Evolutionary conservation across 2,888 invertebrate species (phyloP).

Genomic region (Limenitis camilla): DNA sequence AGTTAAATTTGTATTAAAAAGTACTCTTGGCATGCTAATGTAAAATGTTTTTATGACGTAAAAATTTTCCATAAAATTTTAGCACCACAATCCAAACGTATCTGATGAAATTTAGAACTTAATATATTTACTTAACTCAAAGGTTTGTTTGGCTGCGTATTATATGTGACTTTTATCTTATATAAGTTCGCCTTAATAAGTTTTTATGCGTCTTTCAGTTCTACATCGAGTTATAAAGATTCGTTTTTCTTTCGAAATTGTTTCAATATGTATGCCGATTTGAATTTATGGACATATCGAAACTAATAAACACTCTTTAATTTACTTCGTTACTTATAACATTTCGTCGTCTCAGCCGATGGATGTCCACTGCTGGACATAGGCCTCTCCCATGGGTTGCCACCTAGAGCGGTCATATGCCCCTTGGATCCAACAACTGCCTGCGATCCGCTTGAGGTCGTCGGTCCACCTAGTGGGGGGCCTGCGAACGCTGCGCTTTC

Average conservation of each 20-base stretch:
- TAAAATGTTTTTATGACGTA: constrained; percentile 4
- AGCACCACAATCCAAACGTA: neutral
- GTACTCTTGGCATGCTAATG: constrained; percentile 6
- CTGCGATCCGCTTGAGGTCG: too few species aligned
- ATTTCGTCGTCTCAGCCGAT: too few species aligned
- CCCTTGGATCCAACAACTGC: too few species aligned
- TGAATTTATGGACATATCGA: neutral
- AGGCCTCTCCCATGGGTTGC: too few species aligned
- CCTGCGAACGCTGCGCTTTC: too few species aligned
- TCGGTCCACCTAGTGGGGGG: too few species aligned
- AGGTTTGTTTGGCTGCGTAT: constrained; percentile 1
- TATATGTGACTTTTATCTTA: neutral
- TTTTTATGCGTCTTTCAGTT: neutral
- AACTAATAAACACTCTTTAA: too few species aligned
- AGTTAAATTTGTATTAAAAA: constrained; percentile 11
- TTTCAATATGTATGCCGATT: neutral
- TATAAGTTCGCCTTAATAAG: neutral
- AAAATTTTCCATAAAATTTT: constrained; percentile 4
- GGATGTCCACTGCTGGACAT: too few species aligned
- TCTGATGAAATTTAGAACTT: neutral
- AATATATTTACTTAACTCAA: neutral
- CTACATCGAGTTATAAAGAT: neutral
- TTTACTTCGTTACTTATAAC: too few species aligned
- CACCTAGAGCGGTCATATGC: too few species aligned
- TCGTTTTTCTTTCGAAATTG: neutral